These are phyloP conservation scores for Cotesia typhae DNA, from an alignment of 1,140 invertebrate species.

Conservation along the genomic window DNA sequence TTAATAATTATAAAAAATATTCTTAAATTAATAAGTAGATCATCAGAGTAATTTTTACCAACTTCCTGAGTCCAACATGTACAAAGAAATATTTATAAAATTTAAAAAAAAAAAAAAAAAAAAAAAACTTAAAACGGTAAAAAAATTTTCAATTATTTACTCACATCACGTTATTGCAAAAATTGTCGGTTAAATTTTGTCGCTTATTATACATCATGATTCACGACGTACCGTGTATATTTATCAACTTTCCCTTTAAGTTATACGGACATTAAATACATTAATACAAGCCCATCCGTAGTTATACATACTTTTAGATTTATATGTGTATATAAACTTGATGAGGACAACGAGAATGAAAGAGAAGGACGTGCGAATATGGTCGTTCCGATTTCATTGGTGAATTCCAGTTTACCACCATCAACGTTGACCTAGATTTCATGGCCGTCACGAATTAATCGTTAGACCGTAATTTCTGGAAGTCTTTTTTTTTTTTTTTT, in stretches of 20 bases:
- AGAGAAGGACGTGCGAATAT: constrained; percentile 25
- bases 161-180: constrained; percentile 9
- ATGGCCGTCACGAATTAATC: constrained; percentile 8
- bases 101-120: too few relatives aligned
- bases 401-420: constrained; percentile 25
- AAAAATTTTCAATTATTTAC: constrained; percentile 2
- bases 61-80: too few relatives aligned
- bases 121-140: background rate
- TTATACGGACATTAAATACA: background rate
- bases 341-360: constrained; percentile 23
- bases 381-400: constrained; percentile 29
- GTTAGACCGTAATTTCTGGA: constrained; percentile 18
- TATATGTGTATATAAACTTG: background rate
- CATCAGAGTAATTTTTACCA: too few relatives aligned
- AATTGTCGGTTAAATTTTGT: constrained; percentile 15
- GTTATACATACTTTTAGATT: too few relatives aligned
- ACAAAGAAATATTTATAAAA: too few relatives aligned
- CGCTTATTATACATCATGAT: constrained; percentile 7
- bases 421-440: constrained; percentile 33
- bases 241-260: constrained; percentile 21
- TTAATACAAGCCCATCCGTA: background rate
- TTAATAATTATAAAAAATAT: too few relatives aligned
- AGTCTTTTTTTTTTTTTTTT: background rate
- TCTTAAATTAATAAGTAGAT: too few relatives aligned
- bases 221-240: constrained; percentile 20